A percentile compares a stretch with the other conserved stretches of the same genome.
These are phyloP conservation scores for Tauraco hartlaubi DNA, from an alignment of 2,797 vertebrate genomes.

Conservation along the genomic window DNA sequence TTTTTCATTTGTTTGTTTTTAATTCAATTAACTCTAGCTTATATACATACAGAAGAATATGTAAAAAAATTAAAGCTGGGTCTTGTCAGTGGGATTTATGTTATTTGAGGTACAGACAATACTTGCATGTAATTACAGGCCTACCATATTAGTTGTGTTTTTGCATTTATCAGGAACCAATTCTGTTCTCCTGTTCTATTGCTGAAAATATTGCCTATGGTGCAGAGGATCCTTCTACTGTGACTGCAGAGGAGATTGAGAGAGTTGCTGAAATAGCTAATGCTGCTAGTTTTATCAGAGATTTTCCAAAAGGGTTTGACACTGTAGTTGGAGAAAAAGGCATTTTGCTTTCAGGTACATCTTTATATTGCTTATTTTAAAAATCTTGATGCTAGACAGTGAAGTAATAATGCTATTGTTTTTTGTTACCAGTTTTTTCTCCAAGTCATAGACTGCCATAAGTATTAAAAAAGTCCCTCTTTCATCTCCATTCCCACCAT, in stretches of 20 bases:
- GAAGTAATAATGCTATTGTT: background rate
- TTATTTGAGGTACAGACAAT: background rate
- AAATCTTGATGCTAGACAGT: background rate
- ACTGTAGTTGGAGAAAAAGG: slow-evolving; percentile 98
- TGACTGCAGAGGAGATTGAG: slow-evolving; percentile 87
- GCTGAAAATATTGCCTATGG: slow-evolving; percentile 97
- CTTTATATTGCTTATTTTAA: background rate
- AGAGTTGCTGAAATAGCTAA: slow-evolving; percentile 91
- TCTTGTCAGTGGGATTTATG: background rate
- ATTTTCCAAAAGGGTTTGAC: slow-evolving; percentile 90
- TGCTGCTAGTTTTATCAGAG: slow-evolving; percentile 88
- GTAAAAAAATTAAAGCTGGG: background rate
- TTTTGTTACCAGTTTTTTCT: background rate
- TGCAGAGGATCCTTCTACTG: slow-evolving; percentile 81
- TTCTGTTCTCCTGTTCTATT: slow-evolving; percentile 95
- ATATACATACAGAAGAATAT: too few species aligned
- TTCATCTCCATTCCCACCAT: background rate
- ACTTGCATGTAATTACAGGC: background rate
- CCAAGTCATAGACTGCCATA: background rate
- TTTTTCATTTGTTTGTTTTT: background rate
- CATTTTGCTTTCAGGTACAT: slow-evolving; percentile 92
- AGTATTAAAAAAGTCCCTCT: background rate
- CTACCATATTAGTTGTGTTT: background rate
- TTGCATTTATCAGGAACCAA: slow-evolving; percentile 86
- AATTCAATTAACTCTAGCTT: background rate